Conservation (phyloP, 1,140 invertebrate genomes). For the Helicoverpa zea region DNA sequence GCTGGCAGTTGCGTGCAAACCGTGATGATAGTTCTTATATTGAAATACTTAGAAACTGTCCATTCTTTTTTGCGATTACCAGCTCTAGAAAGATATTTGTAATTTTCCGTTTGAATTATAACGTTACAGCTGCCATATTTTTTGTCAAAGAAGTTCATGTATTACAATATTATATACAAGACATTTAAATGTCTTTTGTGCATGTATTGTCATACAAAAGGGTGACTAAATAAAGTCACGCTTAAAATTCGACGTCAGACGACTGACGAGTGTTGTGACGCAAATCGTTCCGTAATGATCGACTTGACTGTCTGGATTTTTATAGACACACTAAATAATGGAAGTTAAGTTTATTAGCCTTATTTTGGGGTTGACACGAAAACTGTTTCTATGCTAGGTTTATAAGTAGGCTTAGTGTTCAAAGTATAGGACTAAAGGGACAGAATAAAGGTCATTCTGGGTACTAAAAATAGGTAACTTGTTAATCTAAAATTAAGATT, state of each 20-base stretch:
- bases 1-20: conserved; percentile 40
- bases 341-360: neutral
- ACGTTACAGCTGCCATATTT: neutral
- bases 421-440: neutral
- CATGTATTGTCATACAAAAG: conserved; percentile 11
- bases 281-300: neutral
- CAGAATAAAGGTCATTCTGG: neutral
- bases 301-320: conserved; percentile 1
- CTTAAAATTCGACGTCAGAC: neutral
- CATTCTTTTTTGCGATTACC: neutral
- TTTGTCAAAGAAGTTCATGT: neutral
- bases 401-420: conserved; percentile 6
- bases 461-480: neutral
- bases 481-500: neutral
- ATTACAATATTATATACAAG: neutral
- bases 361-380: neutral
- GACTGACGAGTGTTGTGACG: conserved; percentile 7
- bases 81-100: neutral
- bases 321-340: conserved; percentile 2
- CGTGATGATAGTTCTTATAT: conserved; percentile 21
- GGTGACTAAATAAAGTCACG: conserved; percentile 3
- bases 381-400: neutral
- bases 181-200: neutral
- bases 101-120: neutral
- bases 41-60: conserved; percentile 11